A percentile compares a stretch with the other conserved stretches of the same genome.
phyloP scores from a whole-genome alignment of 2,113 vertebrate genomes.

The Misgurnus mizolepis region DNA sequence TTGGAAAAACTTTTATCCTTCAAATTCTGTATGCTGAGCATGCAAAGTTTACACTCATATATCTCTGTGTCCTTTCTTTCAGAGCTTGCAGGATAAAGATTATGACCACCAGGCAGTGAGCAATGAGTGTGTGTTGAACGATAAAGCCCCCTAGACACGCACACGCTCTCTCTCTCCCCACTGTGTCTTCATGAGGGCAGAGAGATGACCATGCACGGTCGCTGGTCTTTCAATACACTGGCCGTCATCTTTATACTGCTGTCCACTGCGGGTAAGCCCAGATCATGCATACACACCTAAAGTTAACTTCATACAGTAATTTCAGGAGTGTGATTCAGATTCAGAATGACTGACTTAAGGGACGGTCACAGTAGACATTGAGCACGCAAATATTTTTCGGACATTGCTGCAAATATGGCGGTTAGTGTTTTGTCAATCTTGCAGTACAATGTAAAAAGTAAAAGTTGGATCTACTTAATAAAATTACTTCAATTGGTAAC shows the following conservation, averaged over 20 bases:
- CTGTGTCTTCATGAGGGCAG: constrained; percentile 54
- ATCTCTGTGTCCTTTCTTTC: constrained; percentile 11
- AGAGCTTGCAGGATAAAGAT: constrained; percentile 35
- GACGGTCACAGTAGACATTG: no score
- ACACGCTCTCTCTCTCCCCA: background rate
- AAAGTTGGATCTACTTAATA: no score
- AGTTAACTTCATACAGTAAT: background rate
- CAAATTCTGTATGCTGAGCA: background rate
- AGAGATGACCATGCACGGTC: constrained; percentile 54
- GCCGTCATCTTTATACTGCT: constrained; percentile 49
- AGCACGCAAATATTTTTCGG: no score
- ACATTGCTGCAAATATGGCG: no score
- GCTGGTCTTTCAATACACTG: constrained; percentile 53
- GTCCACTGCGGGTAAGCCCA: constrained; percentile 48
- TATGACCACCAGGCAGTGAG: constrained; percentile 27
- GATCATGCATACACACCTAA: background rate
- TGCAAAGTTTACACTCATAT: background rate
- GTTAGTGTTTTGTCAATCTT: no score
- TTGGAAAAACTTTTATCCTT: background rate
- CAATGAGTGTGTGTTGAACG: constrained; percentile 25
- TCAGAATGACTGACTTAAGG: background rate
- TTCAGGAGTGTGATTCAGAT: background rate
- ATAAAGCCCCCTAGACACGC: background rate
- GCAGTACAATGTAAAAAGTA: no score
- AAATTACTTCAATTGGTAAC: no score